Percentiles rank a stretch among this genome's conserved stretches.
Evolutionary conservation across 2,797 vertebrate genomes (phyloP).

Genomic region (Macrochelys suwanniensis): DNA sequence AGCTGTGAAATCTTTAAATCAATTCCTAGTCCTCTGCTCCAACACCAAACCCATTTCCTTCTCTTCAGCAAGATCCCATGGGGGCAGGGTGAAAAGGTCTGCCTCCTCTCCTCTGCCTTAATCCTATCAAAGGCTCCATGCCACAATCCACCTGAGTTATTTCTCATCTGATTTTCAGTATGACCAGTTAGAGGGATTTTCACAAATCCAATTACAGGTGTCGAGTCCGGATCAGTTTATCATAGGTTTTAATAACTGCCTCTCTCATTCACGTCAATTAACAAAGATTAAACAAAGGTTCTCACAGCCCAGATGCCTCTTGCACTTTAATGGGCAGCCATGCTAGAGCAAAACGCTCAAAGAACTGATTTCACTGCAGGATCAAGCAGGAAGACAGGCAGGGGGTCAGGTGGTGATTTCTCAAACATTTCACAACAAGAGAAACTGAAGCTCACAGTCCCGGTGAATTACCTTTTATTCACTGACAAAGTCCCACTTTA

Average conservation of each 20-base stretch:
- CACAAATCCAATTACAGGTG: background rate
- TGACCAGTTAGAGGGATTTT: background rate
- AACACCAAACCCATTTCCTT: background rate
- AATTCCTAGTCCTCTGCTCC: background rate
- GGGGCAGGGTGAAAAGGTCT: too few species aligned
- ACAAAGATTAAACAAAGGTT: background rate
- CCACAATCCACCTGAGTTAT: background rate
- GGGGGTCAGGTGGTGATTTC: constrained; percentile 36
- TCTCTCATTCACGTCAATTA: constrained; percentile 28
- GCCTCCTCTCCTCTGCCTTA: background rate
- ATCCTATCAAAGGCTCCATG: background rate
- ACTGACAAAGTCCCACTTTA: constrained; percentile 17
- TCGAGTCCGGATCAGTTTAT: background rate
- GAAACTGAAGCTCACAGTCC: background rate
- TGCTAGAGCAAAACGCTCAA: background rate
- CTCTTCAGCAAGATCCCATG: background rate
- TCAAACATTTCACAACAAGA: constrained; percentile 14
- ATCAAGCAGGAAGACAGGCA: background rate
- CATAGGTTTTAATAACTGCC: constrained; percentile 39
- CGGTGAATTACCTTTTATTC: background rate
- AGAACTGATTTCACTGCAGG: background rate
- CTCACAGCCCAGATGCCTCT: background rate
- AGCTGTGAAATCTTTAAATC: background rate
- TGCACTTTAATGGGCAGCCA: background rate
- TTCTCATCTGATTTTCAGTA: background rate